Evolutionary conservation across 2,888 invertebrate genomes (phyloP).

Genomic region (Digitonthophagus gazella): DNA sequence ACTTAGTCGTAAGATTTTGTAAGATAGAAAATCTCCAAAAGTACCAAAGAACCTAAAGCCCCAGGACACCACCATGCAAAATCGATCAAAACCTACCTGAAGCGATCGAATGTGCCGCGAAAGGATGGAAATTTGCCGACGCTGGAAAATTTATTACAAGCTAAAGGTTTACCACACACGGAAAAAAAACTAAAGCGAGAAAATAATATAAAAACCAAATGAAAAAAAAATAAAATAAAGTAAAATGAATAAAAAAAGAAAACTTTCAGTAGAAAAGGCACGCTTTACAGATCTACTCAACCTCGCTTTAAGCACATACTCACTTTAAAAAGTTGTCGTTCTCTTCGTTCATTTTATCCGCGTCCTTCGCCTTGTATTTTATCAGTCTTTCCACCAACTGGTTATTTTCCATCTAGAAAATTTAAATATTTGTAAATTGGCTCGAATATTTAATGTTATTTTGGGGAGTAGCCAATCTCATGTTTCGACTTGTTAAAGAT

Average conservation of each 20-base stretch:
- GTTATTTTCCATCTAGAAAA: slow-evolving; percentile 80
- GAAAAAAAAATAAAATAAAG: too few relatives aligned
- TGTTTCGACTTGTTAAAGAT: not conserved
- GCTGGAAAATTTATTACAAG: slow-evolving; percentile 30
- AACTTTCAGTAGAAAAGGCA: not conserved
- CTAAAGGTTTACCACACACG: slow-evolving; percentile 10
- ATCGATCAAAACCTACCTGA: slow-evolving; percentile 62
- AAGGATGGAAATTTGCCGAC: slow-evolving; percentile 63
- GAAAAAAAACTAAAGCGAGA: not conserved
- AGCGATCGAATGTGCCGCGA: slow-evolving; percentile 69
- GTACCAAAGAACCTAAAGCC: not conserved
- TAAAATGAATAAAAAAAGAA: not conserved
- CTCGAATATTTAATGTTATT: too few relatives aligned
- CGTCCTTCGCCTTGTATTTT: slow-evolving; percentile 90
- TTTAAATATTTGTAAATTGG: not conserved
- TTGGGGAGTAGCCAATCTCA: too few relatives aligned
- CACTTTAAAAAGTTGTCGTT: slow-evolving; percentile 91
- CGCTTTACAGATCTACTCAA: too few relatives aligned
- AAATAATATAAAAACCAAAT: not conserved
- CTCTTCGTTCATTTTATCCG: slow-evolving; percentile 94
- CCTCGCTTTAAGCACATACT: too few relatives aligned
- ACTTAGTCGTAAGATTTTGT: too few relatives aligned
- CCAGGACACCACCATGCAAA: not conserved
- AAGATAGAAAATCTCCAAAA: not conserved
- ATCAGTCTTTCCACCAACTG: slow-evolving; percentile 83